These are phyloP conservation scores for Oxytorus armatus DNA, from an alignment of 2,888 invertebrate species.

Conservation along the genomic window DNA sequence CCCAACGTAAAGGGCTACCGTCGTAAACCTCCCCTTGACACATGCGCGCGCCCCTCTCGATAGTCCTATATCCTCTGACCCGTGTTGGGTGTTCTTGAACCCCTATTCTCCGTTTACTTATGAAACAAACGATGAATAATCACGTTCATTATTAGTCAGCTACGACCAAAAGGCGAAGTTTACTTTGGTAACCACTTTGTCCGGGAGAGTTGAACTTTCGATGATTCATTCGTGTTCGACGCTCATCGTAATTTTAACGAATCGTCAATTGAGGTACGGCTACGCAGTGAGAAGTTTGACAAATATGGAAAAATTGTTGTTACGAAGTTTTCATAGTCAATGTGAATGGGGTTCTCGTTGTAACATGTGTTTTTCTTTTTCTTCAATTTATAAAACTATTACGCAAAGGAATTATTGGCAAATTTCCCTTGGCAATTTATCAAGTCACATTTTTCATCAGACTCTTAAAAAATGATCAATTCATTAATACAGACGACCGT, in stretches of 20 bases:
- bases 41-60: conserved; percentile 53
- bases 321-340: no score
- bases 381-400: no score
- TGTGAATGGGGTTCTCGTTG: no score
- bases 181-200: conserved; percentile 16
- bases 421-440: no score
- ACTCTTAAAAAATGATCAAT: no score
- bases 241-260: conserved; percentile 1
- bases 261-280: no score
- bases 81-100: background rate
- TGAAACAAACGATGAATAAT: conserved; percentile 48
- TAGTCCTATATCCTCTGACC: background rate
- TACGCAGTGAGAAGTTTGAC: no score
- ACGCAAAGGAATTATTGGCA: no score
- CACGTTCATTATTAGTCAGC: conserved; percentile 34
- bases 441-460: no score
- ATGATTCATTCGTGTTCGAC: conserved; percentile 35
- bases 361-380: no score
- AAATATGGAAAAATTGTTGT: no score
- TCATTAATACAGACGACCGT: no score
- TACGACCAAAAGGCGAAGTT: conserved; percentile 3
- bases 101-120: background rate
- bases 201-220: background rate
- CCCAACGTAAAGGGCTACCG: conserved; percentile 8
- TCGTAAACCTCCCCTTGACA: conserved; percentile 6